A percentile compares a stretch with the other conserved stretches of the same genome.
These are phyloP conservation scores for Periophthalmodon schlosseri DNA, from an alignment of 2,113 vertebrate species.

Conservation along the genomic window DNA sequence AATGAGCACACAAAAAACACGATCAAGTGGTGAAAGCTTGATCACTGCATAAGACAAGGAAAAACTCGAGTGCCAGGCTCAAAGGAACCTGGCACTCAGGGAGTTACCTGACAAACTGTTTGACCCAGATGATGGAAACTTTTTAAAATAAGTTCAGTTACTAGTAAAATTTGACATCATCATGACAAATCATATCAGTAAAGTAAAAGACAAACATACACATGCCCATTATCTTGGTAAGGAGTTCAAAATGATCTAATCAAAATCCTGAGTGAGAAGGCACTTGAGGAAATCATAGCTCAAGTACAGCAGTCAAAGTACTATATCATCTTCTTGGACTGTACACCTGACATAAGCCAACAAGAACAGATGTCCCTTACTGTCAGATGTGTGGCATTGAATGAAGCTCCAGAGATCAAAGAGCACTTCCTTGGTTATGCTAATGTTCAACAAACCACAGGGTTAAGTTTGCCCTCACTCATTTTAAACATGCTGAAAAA, in stretches of 20 bases:
- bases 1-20: slow-evolving; percentile 12
- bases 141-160: slow-evolving; percentile 6
- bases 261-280: background rate
- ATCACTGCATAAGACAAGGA: background rate
- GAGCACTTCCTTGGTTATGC: slow-evolving; percentile 28
- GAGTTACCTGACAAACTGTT: slow-evolving; percentile 15
- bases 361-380: background rate
- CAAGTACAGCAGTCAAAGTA: background rate
- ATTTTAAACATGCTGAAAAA: slow-evolving; percentile 29
- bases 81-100: slow-evolving; percentile 25
- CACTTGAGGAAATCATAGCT: background rate
- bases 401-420: slow-evolving; percentile 11
- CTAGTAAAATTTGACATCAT: background rate
- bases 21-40: slow-evolving; percentile 18
- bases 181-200: background rate
- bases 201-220: background rate
- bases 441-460: slow-evolving; percentile 18
- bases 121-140: slow-evolving; percentile 3
- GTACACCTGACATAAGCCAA: background rate
- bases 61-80: slow-evolving; percentile 13
- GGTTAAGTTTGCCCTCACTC: slow-evolving; percentile 23
- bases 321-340: background rate
- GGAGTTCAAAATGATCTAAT: background rate
- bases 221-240: background rate
- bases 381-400: background rate